These are phyloP conservation scores for Gonocerus acuteangulatus DNA, from an alignment of 2,888 invertebrate species.

Conservation along the genomic window DNA sequence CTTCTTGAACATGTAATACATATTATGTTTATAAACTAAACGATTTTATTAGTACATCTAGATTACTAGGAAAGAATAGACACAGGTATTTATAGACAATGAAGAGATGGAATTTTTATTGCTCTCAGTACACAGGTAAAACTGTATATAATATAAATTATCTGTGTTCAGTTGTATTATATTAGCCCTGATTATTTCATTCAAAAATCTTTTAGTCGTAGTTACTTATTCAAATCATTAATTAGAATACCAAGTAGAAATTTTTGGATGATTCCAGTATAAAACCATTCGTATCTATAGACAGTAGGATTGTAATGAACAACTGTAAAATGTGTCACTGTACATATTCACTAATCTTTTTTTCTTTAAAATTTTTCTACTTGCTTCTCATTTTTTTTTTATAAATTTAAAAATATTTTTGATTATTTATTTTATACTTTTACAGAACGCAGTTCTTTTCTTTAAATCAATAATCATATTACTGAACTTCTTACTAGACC, in stretches of 20 bases:
- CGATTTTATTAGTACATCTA: slow-evolving; percentile 14
- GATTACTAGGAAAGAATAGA: slow-evolving; percentile 21
- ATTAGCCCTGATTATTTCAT: background rate
- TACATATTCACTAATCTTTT: background rate
- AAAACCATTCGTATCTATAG: background rate
- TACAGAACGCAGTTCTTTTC: no score
- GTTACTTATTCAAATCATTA: background rate
- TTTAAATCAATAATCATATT: no score
- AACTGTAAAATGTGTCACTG: background rate
- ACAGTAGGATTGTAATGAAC: background rate
- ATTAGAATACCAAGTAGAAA: background rate
- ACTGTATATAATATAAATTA: slow-evolving; percentile 5
- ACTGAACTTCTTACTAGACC: no score
- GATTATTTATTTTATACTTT: no score
- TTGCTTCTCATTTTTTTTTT: background rate
- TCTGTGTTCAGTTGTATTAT: background rate
- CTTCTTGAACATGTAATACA: slow-evolving; percentile 6
- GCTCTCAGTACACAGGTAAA: slow-evolving; percentile 11
- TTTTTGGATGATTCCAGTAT: slow-evolving; percentile 1
- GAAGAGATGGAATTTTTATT: slow-evolving; percentile 11
- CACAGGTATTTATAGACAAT: slow-evolving; percentile 10
- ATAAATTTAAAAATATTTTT: no score
- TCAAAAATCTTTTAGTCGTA: background rate
- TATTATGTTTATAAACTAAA: slow-evolving; percentile 8
- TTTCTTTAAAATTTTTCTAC: no score